Conservation (phyloP, 30 jellyfish, hydroid and myxozoan species). For the Aurelia sp. region DNA sequence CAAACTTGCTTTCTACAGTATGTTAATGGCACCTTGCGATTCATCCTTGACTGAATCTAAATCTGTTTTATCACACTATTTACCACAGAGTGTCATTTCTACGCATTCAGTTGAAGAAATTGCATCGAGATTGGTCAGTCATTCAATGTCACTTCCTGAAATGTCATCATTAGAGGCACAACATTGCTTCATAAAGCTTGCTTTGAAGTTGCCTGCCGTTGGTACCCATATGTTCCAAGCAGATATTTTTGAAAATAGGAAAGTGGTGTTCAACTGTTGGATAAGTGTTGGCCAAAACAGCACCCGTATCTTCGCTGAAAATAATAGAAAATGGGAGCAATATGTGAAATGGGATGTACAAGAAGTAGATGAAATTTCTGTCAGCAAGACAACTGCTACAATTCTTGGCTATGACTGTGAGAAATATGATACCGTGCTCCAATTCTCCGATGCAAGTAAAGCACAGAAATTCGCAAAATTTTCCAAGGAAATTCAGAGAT, state of each 20-base stretch:
- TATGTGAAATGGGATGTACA: constrained; percentile 54
- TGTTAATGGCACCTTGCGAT: constrained; percentile 37
- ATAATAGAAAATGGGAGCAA: constrained; percentile 41
- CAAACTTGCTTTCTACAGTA: constrained; percentile 44
- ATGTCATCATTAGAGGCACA: constrained; percentile 46
- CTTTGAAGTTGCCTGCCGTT: constrained; percentile 52
- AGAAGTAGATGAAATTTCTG: constrained; percentile 44
- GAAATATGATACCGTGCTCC: constrained; percentile 35
- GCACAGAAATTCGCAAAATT: constrained; percentile 52
- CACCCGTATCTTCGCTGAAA: constrained; percentile 35
- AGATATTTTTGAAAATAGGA: constrained; percentile 11
- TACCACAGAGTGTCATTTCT: constrained; percentile 36
- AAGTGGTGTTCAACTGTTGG: constrained; percentile 13
- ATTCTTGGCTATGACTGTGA: constrained; percentile 48
- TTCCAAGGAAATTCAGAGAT: constrained; percentile 44
- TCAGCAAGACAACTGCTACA: constrained; percentile 16
- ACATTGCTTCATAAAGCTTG: constrained; percentile 34
- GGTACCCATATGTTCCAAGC: constrained; percentile 49
- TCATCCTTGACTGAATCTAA: neutral
- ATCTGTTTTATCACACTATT: constrained; percentile 4
- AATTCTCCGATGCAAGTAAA: constrained; percentile 9
- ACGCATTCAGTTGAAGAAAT: constrained; percentile 19
- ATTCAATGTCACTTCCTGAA: constrained; percentile 23
- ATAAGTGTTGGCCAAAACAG: constrained; percentile 51
- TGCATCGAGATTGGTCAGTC: neutral